Conservation (phyloP, 2,888 invertebrate genomes). For the Trachelus iudaicus region DNA sequence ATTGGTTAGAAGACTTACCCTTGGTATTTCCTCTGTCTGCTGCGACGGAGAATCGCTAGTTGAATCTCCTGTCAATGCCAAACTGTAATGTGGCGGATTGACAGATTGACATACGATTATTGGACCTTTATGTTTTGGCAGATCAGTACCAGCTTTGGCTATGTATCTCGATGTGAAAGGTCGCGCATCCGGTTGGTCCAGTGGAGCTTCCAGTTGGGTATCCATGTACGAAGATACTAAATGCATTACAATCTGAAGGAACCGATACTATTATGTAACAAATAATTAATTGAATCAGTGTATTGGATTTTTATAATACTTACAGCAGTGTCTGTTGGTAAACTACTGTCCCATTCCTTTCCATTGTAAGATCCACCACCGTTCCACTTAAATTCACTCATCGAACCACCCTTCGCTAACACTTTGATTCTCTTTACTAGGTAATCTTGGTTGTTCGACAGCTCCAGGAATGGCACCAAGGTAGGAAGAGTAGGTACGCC, state of each 20-base stretch:
- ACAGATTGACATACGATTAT: conserved; percentile 74
- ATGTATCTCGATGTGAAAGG: conserved; percentile 71
- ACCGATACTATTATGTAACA: conserved; percentile 6
- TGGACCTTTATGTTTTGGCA: conserved; percentile 66
- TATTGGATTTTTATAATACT: conserved; percentile 35
- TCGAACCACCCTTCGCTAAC: conserved; percentile 84
- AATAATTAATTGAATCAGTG: background rate
- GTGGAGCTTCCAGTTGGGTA: conserved; percentile 77
- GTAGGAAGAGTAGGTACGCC: conserved; percentile 71
- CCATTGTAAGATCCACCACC: conserved; percentile 80
- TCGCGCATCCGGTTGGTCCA: conserved; percentile 74
- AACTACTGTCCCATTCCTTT: conserved; percentile 82
- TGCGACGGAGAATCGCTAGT: conserved; percentile 56
- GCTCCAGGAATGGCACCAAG: conserved; percentile 83
- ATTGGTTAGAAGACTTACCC: conserved; percentile 64
- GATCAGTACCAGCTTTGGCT: conserved; percentile 65
- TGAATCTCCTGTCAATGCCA: conserved; percentile 67
- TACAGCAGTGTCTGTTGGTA: conserved; percentile 90
- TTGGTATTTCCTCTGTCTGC: conserved; percentile 74
- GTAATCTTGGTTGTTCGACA: conserved; percentile 88
- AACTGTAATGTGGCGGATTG: conserved; percentile 79
- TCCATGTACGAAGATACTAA: conserved; percentile 88
- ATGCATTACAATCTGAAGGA: conserved; percentile 81
- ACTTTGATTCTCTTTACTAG: conserved; percentile 82
- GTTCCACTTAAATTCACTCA: conserved; percentile 91